Evolutionary conservation across 2,888 invertebrate species (phyloP).

Genomic region (Tryphoninae sp.): DNA sequence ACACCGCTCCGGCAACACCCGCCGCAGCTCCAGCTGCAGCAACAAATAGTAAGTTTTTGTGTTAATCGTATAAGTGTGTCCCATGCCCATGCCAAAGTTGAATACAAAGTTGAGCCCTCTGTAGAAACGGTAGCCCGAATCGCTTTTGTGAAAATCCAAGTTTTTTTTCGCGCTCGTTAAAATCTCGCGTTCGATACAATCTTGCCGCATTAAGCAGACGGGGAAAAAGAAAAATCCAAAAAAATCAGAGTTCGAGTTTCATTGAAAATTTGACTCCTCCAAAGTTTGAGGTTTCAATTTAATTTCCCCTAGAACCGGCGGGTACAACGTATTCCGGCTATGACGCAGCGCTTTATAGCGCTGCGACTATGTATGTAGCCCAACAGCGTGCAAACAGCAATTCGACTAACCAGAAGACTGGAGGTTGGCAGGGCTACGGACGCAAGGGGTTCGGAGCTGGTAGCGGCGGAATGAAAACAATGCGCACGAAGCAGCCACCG

Average conservation of each 20-base stretch:
- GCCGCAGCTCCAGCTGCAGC: slow-evolving; percentile 78
- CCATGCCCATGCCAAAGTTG: not conserved
- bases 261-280: slow-evolving; percentile 72
- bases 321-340: slow-evolving; percentile 92
- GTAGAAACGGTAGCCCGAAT: not conserved
- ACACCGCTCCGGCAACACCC: slow-evolving; percentile 79
- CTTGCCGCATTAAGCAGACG: slow-evolving; percentile 24
- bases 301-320: slow-evolving; percentile 83
- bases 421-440: slow-evolving; percentile 85
- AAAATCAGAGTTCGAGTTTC: slow-evolving; percentile 42
- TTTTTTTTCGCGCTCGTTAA: slow-evolving; percentile 12
- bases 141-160: not conserved
- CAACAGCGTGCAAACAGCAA: slow-evolving; percentile 83
- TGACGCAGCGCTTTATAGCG: slow-evolving; percentile 97
- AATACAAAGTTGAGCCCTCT: slow-evolving; percentile 55
- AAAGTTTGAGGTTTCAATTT: slow-evolving; percentile 79
- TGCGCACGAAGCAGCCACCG: slow-evolving; percentile 90
- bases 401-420: slow-evolving; percentile 82
- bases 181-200: slow-evolving; percentile 31
- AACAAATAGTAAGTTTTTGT: slow-evolving; percentile 78
- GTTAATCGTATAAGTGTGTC: not conserved
- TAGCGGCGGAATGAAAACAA: slow-evolving; percentile 82
- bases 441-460: slow-evolving; percentile 82
- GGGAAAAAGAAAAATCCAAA: slow-evolving; percentile 16
- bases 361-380: slow-evolving; percentile 96